Conservation (phyloP, 2,888 invertebrate species). For the Rhynchonema sp. region DNA sequence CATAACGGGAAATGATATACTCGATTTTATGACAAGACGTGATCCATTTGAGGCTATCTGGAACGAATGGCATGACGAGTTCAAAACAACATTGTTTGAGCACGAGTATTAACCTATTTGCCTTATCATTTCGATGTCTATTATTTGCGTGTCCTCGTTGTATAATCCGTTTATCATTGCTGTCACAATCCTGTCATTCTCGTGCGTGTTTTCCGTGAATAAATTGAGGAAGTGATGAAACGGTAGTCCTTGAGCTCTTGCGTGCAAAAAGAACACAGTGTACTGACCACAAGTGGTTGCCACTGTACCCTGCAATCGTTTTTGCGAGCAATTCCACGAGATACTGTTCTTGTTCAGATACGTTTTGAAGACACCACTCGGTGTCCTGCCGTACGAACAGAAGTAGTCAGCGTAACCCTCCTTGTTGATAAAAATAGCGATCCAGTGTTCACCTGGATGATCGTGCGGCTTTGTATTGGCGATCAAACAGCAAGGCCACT, state of each 20-base stretch:
- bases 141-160: not conserved
- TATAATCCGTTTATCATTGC: not conserved
- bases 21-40: too few species aligned
- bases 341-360: not conserved
- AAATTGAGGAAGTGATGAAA: not conserved
- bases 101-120: too few species aligned
- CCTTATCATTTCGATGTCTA: too few species aligned
- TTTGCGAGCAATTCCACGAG: not conserved
- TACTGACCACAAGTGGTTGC: not conserved
- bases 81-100: not conserved
- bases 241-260: not conserved
- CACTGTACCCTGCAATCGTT: not conserved
- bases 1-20: too few species aligned
- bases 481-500: not conserved
- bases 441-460: not conserved
- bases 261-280: not conserved
- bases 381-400: not conserved
- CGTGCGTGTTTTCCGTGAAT: not conserved
- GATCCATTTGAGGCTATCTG: too few species aligned
- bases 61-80: too few species aligned
- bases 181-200: not conserved
- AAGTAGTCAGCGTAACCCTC: not conserved
- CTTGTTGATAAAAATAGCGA: not conserved
- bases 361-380: not conserved
- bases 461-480: not conserved